These are phyloP conservation scores for Ophthalmolycus amberensis DNA, from an alignment of 2,113 vertebrate genomes.

Conservation along the genomic window DNA sequence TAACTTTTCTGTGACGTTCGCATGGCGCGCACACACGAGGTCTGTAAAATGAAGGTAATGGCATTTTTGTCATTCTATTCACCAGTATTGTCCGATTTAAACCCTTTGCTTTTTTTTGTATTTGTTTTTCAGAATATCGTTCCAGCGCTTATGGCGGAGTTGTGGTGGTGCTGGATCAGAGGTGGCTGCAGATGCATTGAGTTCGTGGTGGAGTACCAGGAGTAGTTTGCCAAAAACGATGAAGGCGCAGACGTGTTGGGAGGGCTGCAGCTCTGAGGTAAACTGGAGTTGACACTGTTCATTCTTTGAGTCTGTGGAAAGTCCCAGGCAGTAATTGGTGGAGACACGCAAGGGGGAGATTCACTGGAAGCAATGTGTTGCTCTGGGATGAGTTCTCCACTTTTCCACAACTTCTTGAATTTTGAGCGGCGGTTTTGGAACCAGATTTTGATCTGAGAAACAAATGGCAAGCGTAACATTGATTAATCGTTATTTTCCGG, in stretches of 20 bases:
- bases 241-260: slow-evolving; percentile 83
- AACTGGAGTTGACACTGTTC: slow-evolving; percentile 81
- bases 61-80: slow-evolving; percentile 50
- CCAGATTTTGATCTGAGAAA: slow-evolving; percentile 93
- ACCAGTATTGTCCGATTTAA: slow-evolving; percentile 72
- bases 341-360: slow-evolving; percentile 89
- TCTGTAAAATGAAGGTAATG: slow-evolving; percentile 66
- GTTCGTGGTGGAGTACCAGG: slow-evolving; percentile 92
- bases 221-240: slow-evolving; percentile 92
- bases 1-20: slow-evolving; percentile 62
- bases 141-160: slow-evolving; percentile 88
- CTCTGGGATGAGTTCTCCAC: slow-evolving; percentile 92
- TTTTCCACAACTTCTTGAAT: slow-evolving; percentile 99
- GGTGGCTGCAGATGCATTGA: slow-evolving; percentile 87
- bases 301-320: slow-evolving; percentile 89
- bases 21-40: slow-evolving; percentile 55
- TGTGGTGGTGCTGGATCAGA: slow-evolving; percentile 88
- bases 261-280: slow-evolving; percentile 85
- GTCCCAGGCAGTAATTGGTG: slow-evolving; percentile 90
- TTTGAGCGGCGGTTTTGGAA: slow-evolving; percentile 96
- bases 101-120: slow-evolving; percentile 20
- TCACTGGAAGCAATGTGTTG: slow-evolving; percentile 87
- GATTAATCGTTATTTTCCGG: slow-evolving; percentile 6
- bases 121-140: slow-evolving; percentile 88
- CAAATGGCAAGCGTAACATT: slow-evolving; percentile 38